Evolutionary conservation across 2,797 vertebrate genomes (phyloP), one percentile per base, ranked within the genome.

Genomic region (Poeciliopsis paucimaculata): DNA sequence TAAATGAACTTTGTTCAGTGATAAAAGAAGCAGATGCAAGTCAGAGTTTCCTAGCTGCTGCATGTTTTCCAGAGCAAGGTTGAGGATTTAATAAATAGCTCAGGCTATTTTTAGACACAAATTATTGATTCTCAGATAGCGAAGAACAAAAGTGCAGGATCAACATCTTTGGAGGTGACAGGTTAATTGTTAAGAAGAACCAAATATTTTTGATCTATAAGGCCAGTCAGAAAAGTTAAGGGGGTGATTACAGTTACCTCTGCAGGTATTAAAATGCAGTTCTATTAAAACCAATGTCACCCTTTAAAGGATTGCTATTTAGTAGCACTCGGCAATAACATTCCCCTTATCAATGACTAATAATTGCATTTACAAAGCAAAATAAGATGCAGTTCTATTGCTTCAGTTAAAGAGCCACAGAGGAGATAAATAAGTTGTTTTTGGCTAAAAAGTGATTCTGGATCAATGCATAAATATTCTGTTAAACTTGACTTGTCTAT

Each of bases 71-170:
- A 43, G 39, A 45, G 20, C 13, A 39, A 49, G n/a, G 55, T 45
- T 36, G 16, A 78, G n/a, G 31, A 13, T 34, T n/a, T 46, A 1
- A 2, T 23, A 28, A 74, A 73, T 1, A 72, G 57, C 5, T 57
- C 2, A 62, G 23, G 75, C 10, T 26, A 41, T 70, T 77, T 55
- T 13, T 68, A 7, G n/a, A 57, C 28, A 51, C 2, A 28, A 28
- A 53, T 46, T 1, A 73, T 47, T 66, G 73, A 81, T 66, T 10
- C 28, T 39, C 26, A 68, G 23, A 41, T 36, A 28, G n/a, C 11
- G 12, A 46, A 79, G 75, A 76, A 81, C 51, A 77, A 36, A 53
- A 75, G 34, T 46, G 0, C 49, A 64, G 9, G 57, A 60, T 74
- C n/a, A 57, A 20, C 34, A 60, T 28, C 68, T 68, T 7, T 36